Percentiles rank a stretch among this genome's conserved stretches.
Conservation (phyloP, 2,113 vertebrate genomes). For the Tachuris rubrigastra region DNA sequence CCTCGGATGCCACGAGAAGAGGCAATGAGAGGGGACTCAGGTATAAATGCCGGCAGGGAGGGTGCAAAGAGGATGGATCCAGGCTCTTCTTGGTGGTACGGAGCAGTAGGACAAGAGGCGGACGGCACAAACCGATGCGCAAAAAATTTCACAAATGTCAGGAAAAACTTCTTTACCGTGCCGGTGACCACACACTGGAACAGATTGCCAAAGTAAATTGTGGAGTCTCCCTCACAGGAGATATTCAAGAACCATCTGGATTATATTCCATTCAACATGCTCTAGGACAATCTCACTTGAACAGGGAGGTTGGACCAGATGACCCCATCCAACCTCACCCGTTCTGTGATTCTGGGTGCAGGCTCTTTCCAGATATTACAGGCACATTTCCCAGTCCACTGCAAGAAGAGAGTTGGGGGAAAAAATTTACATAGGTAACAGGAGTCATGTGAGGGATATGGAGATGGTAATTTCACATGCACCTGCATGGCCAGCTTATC, state of each 20-base stretch:
- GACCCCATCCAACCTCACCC: background rate
- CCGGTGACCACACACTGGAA: background rate
- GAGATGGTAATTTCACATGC: background rate
- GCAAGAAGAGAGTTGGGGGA: fast-evolving
- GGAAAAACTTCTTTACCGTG: background rate
- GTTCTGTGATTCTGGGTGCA: background rate
- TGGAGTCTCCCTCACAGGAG: background rate
- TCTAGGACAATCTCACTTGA: background rate
- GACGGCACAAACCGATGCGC: background rate
- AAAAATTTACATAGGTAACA: background rate
- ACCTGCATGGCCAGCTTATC: background rate
- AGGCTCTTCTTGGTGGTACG: background rate
- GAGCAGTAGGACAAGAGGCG: too few relatives aligned
- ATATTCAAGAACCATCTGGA: background rate
- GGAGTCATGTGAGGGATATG: background rate
- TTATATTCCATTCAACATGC: background rate
- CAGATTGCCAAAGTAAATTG: background rate
- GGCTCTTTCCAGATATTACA: background rate
- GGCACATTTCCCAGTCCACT: background rate
- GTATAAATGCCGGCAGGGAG: too few relatives aligned
- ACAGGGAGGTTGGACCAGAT: background rate
- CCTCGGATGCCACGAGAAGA: background rate
- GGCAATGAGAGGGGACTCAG: background rate
- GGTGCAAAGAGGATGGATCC: background rate
- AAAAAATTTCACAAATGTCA: background rate